Base-by-base conservation (phyloP, 1,140 invertebrate genomes). In the Paramacrobiotus metropolitanus region DNA sequence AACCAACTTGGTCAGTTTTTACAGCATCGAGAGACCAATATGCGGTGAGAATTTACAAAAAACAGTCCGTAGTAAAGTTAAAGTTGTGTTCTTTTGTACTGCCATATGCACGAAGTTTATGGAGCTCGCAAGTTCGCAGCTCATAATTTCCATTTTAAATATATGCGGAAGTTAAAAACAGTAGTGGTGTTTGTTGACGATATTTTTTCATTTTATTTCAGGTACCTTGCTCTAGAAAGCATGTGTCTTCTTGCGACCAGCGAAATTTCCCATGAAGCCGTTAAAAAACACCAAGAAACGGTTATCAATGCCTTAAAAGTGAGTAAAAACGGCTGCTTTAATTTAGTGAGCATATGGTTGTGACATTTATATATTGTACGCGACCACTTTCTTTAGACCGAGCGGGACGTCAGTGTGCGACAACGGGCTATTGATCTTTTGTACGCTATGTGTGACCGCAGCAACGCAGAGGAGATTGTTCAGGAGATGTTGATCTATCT, bases 371-470 rank as follows among this genome's bases (percentile, higher is more conserved):
- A n/a, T n/a, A n/a, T n/a, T n/a, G n/a, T n/a, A n/a, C n/a, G n/a
- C n/a, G n/a, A n/a, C n/a, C n/a, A n/a, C n/a, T n/a, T n/a, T n/a
- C n/a, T n/a, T n/a, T 67, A 82, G 80, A 96, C 93, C 81, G 95
- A 99, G 74, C 86, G 95, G 68, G 95, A 99, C 77, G 93, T 98
- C 0, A 96, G 91, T 63, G 94, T 99, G 1, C 79, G 95, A 63
- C 95, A 99, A 69, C 83, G 94, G 71, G 95, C 95, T 55, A 93
- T 99, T 1, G 95, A 99, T 76, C 76, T 99, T n/a, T 73, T 99
- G 0, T 99, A 99, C 75, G 95, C 95, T 20, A 98, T 99, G 94
- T 99, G 95, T 76, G 95, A 99, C 74, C 87, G 94, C 68, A 90
- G 87, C 61, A 99, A 99, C 76, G 90, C 94, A 18, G 93, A 96